Base-by-base conservation (phyloP, 2,888 invertebrate genomes). In the Amphipyra berbera region DNA sequence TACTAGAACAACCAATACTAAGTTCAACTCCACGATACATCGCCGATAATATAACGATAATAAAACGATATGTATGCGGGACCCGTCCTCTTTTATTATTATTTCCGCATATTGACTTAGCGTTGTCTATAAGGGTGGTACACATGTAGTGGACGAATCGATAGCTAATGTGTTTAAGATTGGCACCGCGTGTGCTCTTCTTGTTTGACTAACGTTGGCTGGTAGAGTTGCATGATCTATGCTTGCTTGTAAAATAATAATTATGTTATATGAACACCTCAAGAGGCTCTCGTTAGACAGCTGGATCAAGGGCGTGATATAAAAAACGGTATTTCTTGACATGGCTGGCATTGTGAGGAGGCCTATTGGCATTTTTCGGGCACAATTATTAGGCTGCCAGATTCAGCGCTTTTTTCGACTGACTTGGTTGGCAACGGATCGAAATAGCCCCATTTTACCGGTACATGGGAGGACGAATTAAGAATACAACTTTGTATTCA, bases 61-160 rank as follows among this genome's bases (percentile, higher is more conserved):
- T 91, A 79, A 73, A 68, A 61, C 88, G 81, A 89, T 95, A 88
- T 88, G 89, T 94, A 94, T 94, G 92, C 92, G 87, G 85, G 75
- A 62, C 81, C 88, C 90, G 88, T 85, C 78, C 83, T 82, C 88
- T 90, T 92, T 92, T 94, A 93, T 93, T 92, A 93, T 95, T 92
- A 93, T 94, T 90, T 91, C 93, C 93, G 90, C 94, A 94, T 94
- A 94, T 93, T 92, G 93, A 93, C 90, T 91, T 89, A 88, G 87
- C 90, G 87, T 87, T 90, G 91, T 90, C 90, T 91, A 87, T 89
- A 81, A 61, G 66, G 45, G 55, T 27, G 57, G 60, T 65, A 72
- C 72, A 72, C 76, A 76, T 76, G 76, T 73, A 69, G 48, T 50
- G 58, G 59, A 21, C 56, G 66, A 77, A 74, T 78, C 78, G 80